These are phyloP conservation scores for Hippocampus kuda DNA, from an alignment of 2,797 vertebrate genomes.

Conservation along the genomic window DNA sequence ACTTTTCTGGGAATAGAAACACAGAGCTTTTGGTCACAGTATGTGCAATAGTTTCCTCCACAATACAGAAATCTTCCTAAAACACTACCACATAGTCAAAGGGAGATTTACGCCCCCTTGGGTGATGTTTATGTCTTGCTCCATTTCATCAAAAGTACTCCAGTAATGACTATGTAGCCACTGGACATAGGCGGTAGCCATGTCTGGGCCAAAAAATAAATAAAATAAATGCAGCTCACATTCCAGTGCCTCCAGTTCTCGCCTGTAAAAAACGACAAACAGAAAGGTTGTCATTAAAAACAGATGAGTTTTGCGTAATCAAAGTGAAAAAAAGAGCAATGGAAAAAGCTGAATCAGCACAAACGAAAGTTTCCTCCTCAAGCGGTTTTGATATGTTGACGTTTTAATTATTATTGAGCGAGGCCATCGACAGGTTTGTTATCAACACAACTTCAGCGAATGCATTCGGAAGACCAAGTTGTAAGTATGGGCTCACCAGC, in stretches of 20 bases:
- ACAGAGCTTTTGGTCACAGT: too few species aligned
- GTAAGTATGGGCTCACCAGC: too few species aligned
- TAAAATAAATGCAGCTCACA: conserved; percentile 62
- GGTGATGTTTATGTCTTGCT: too few species aligned
- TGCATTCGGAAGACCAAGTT: too few species aligned
- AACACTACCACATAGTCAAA: too few species aligned
- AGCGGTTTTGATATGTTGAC: not conserved
- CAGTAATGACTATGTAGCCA: too few species aligned
- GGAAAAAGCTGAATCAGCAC: not conserved
- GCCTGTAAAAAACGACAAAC: conserved; percentile 65
- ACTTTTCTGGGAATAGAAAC: too few species aligned
- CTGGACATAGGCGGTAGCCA: not conserved
- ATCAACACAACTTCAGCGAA: too few species aligned
- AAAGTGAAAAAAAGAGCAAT: not conserved
- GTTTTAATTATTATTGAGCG: not conserved
- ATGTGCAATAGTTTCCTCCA: too few species aligned
- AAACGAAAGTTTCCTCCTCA: not conserved
- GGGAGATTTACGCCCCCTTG: too few species aligned
- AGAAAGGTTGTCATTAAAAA: conserved; percentile 1
- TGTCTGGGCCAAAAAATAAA: not conserved
- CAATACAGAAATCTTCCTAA: too few species aligned
- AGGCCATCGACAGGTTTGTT: not conserved
- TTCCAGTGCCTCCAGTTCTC: conserved; percentile 83
- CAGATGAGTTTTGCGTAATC: not conserved
- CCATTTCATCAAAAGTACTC: too few species aligned